Evolutionary conservation across 2,113 vertebrate genomes (phyloP), one percentile per base, ranked within the genome.

Genomic region (Egretta garzetta): DNA sequence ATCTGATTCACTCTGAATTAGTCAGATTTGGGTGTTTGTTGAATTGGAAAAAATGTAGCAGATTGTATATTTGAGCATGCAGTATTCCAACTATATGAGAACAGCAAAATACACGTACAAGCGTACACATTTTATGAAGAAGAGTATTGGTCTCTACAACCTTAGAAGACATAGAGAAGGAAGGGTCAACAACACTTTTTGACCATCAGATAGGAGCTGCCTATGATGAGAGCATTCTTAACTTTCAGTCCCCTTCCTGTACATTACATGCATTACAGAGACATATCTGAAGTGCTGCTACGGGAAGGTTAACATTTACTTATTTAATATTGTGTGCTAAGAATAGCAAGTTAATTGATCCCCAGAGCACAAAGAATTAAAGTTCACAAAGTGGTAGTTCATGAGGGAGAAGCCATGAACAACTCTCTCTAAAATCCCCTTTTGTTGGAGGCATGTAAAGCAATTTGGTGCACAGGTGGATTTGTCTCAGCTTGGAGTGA

Each of bases 1-100:
- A 86, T 93, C 66, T 93, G 92, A 97, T 96, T 94, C 84, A n/a
- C 90, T 96, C 86, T 86, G 86, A 97, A 92, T 88, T 86, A 96
- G 94, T 95, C 86, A 97, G 52, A 86, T 89, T 75, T 93, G 53
- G 37, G 63, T 79, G 56, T 79, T 71, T 96, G 41, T 70, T 93
- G 41, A 96, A 67, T n/a, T 94, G 88, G 66, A 75, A 72, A 93
- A 96, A 93, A 59, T 55, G 32, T 28, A 96, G 35, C 24, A 76
- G 27, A 60, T 30, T 70, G 23, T 37, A 49, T 81, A 80, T 73
- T 52, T 93, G 23, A 79, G 33, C 32, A 77, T 79, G 41, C 8
- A 10, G 5, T 75, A 74, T 82, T 84, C 88, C 43, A 39, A 27
- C 22, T 56, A 8, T 5, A 37, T 5, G 27, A 74, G 47, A 95